A percentile compares a stretch with the other conserved stretches of the same genome.
These are phyloP conservation scores for Troilus luridus DNA, from an alignment of 2,888 invertebrate species.

Conservation along the genomic window DNA sequence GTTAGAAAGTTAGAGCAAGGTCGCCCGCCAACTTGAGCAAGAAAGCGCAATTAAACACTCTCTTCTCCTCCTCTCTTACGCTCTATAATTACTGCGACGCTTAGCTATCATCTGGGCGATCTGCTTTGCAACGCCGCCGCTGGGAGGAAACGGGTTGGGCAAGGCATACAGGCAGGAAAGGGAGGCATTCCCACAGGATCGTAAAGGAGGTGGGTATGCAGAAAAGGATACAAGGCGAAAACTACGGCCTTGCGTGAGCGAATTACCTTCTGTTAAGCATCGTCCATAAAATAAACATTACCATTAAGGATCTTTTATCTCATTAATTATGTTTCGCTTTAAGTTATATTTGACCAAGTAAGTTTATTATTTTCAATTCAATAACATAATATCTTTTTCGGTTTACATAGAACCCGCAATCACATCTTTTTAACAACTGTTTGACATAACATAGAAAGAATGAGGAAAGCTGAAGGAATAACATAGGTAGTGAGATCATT, in stretches of 20 bases:
- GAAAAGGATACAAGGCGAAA: conserved; percentile 20
- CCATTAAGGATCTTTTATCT: not conserved
- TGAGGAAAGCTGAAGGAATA: not conserved
- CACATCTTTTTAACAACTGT: too few species aligned
- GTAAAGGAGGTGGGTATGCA: not conserved
- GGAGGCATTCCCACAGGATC: not conserved
- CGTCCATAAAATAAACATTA: not conserved
- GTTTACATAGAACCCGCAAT: too few species aligned
- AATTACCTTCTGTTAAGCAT: not conserved
- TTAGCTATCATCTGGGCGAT: not conserved
- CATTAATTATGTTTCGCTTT: not conserved
- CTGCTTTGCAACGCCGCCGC: not conserved
- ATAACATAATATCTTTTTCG: too few species aligned
- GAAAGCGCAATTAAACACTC: conserved; percentile 57
- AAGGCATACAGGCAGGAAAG: not conserved
- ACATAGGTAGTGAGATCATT: not conserved
- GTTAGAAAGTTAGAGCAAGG: conserved; percentile 52
- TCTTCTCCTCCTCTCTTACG: not conserved
- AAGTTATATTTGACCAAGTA: too few species aligned
- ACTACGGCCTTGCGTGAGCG: not conserved
- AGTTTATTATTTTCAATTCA: too few species aligned
- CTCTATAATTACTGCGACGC: conserved; percentile 44
- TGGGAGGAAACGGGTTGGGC: not conserved
- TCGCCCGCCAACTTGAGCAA: conserved; percentile 22
- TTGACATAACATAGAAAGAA: not conserved